Conservation (phyloP, 2,113 vertebrate species). For the Oostethus manadensis region DNA sequence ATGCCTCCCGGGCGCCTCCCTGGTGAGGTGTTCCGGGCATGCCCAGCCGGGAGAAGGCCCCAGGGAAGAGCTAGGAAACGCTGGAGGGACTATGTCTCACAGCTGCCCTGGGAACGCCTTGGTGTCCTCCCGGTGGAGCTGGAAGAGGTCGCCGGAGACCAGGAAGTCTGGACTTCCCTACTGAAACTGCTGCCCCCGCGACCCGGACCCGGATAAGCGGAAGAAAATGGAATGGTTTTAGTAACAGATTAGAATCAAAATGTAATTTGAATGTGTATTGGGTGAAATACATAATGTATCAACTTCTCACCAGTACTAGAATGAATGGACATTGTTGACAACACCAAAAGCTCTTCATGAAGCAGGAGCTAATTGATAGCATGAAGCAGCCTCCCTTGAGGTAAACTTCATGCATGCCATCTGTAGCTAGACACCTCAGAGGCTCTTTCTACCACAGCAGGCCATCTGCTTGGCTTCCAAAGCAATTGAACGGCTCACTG, state of each 20-base stretch:
- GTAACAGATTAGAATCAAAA: neutral
- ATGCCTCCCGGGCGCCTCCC: too few species aligned
- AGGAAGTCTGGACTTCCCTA: too few species aligned
- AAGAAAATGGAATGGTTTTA: too few species aligned
- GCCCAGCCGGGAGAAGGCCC: too few species aligned
- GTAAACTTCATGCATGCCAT: slow-evolving; percentile 34
- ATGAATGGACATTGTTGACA: slow-evolving; percentile 29
- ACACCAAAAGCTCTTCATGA: slow-evolving; percentile 28
- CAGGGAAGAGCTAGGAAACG: too few species aligned
- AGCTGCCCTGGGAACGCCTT: too few species aligned
- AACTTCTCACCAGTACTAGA: slow-evolving; percentile 5
- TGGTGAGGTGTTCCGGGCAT: too few species aligned
- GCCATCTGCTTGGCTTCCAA: slow-evolving; percentile 68
- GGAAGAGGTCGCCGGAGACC: too few species aligned
- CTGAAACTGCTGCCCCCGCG: too few species aligned
- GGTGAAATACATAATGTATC: neutral
- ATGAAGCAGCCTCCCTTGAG: slow-evolving; percentile 33
- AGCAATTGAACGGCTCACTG: slow-evolving; percentile 38
- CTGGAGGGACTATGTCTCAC: too few species aligned
- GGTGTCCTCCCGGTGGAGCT: too few species aligned
- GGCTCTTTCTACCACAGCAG: slow-evolving; percentile 35
- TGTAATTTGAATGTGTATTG: neutral
- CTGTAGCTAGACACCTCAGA: slow-evolving; percentile 54
- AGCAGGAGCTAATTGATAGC: slow-evolving; percentile 39
- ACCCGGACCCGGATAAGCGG: too few species aligned